Conservation (phyloP, 1,140 invertebrate species). For the Pseudobourletiella spinata region DNA sequence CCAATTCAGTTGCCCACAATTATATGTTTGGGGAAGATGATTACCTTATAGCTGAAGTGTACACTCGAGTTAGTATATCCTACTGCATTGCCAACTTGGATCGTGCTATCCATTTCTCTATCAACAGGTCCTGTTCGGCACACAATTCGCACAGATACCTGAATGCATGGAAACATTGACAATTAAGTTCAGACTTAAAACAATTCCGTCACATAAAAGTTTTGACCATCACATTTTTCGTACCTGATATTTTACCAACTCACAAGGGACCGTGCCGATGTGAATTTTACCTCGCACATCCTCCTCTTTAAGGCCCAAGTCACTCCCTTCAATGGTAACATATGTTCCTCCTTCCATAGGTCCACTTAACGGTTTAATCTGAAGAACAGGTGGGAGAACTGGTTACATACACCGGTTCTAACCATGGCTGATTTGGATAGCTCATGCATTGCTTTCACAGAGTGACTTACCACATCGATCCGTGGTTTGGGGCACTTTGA, state of each 20-base stretch:
- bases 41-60: constrained; percentile 79
- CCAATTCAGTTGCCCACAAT: background rate
- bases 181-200: background rate
- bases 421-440: background rate
- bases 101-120: constrained; percentile 63
- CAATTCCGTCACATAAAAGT: background rate
- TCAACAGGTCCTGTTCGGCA: constrained; percentile 67
- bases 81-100: constrained; percentile 80
- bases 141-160: constrained; percentile 78
- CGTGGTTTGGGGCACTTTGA: constrained; percentile 81
- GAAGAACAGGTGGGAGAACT: constrained; percentile 20
- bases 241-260: constrained; percentile 70
- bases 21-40: no score
- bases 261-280: constrained; percentile 82
- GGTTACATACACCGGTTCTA: background rate
- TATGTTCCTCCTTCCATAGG: constrained; percentile 92
- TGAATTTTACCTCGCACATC: constrained; percentile 85
- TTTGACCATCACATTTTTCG: background rate
- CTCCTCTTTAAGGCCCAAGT: constrained; percentile 79
- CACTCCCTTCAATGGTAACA: constrained; percentile 90
- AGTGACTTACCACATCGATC: constrained; percentile 68
- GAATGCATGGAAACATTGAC: background rate
- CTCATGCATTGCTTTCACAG: background rate
- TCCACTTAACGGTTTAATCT: constrained; percentile 86
- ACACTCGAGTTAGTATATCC: constrained; percentile 80